Percentiles rank a stretch among this genome's conserved stretches.
phyloP scores from a whole-genome alignment of 2,888 invertebrate genomes.

The Bombylius major region DNA sequence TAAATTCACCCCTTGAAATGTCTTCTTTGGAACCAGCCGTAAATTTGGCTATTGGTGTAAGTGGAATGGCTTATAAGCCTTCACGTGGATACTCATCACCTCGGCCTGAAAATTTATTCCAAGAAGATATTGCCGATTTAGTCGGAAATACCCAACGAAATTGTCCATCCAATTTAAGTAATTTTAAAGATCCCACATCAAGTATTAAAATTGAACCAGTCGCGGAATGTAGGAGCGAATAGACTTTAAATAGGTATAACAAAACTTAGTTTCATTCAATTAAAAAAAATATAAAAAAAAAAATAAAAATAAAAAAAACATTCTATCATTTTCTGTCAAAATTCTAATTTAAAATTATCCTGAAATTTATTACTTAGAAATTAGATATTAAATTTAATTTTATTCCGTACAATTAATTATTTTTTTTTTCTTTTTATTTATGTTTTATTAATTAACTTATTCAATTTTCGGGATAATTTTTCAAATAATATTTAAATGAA shows the following conservation, averaged over 20 bases:
- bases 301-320: background rate
- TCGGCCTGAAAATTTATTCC: slow-evolving; percentile 45
- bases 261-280: background rate
- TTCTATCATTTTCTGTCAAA: too few species aligned
- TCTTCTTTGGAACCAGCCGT: slow-evolving; percentile 50
- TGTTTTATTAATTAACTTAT: too few species aligned
- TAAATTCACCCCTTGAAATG: slow-evolving; percentile 51
- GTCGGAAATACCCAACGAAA: slow-evolving; percentile 29
- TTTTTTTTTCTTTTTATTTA: too few species aligned
- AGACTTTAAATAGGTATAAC: slow-evolving; percentile 20
- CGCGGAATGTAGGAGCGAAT: slow-evolving; percentile 52
- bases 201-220: slow-evolving; percentile 62
- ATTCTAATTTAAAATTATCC: too few species aligned
- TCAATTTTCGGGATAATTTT: too few species aligned
- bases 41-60: slow-evolving; percentile 36
- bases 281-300: background rate
- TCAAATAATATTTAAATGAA: too few species aligned
- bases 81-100: slow-evolving; percentile 42
- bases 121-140: slow-evolving; percentile 47
- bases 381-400: too few species aligned
- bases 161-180: slow-evolving; percentile 14
- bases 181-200: slow-evolving; percentile 40
- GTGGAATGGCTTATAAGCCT: slow-evolving; percentile 52
- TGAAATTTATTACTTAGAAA: too few species aligned
- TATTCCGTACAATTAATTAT: too few species aligned